Evolutionary conservation across 2,113 vertebrate species (phyloP).

Genomic region (Redunca redunca): DNA sequence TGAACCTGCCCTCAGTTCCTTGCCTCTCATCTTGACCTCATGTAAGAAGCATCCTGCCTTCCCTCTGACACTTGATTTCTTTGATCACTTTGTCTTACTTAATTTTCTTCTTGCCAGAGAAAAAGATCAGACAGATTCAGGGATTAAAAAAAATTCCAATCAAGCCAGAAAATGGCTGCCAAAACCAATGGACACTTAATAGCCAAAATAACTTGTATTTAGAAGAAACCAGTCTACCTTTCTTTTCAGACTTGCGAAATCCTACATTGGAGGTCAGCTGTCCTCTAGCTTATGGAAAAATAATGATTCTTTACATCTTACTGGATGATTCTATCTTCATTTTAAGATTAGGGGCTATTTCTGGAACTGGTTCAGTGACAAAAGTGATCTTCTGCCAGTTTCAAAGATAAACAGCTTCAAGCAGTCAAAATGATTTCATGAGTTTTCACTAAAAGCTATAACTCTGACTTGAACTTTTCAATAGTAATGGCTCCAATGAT

Average conservation of each 20-base stretch:
- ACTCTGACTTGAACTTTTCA: not conserved
- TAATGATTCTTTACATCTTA: not conserved
- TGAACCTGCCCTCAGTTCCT: not conserved
- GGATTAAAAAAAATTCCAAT: not conserved
- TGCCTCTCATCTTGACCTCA: not conserved
- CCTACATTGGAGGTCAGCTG: not conserved
- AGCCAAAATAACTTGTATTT: not conserved
- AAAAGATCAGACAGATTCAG: not conserved
- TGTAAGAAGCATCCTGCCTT: not conserved
- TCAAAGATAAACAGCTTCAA: constrained; percentile 39
- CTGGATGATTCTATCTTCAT: not conserved
- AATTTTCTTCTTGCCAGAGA: not conserved
- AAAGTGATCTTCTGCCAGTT: constrained; percentile 30
- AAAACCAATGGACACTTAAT: not conserved
- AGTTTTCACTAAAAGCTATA: constrained; percentile 1
- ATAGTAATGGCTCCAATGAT: not conserved
- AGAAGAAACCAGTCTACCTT: not conserved
- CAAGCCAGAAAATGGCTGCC: not conserved
- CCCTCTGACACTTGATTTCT: not conserved
- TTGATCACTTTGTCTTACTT: not conserved
- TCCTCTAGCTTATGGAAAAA: not conserved
- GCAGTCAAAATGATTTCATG: constrained; percentile 31
- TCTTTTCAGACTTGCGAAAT: not conserved
- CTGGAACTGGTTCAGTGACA: constrained; percentile 11
- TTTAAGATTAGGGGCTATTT: constrained; percentile 40